phyloP scores from a whole-genome alignment of 2,113 vertebrate species.

The Onychostruthus taczanowskii region DNA sequence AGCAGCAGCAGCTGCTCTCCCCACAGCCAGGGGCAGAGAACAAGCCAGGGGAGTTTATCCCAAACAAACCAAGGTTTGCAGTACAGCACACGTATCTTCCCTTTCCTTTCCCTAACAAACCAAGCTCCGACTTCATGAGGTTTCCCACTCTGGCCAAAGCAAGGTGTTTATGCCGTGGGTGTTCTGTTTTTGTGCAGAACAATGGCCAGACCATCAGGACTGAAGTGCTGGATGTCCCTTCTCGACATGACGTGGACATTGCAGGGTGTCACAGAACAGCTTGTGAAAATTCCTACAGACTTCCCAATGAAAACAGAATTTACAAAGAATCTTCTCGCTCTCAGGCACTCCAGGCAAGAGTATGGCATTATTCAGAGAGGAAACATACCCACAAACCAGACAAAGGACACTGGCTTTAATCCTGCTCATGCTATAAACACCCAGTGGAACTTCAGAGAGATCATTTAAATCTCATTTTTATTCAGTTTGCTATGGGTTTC shows the following conservation, averaged over 20 bases:
- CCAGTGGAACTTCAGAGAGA: slow-evolving; percentile 4
- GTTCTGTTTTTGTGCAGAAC: neutral
- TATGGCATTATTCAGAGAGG: neutral
- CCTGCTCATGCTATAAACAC: slow-evolving; percentile 15
- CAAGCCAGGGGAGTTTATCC: neutral
- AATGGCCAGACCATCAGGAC: neutral
- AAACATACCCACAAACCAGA: neutral
- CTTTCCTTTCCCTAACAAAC: neutral
- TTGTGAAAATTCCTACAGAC: neutral
- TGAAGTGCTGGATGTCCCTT: neutral
- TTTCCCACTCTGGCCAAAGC: neutral
- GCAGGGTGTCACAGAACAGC: neutral
- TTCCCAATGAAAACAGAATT: neutral
- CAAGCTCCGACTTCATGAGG: neutral
- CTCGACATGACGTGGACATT: neutral
- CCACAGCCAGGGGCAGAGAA: neutral
- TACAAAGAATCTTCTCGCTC: neutral
- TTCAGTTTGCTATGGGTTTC: neutral
- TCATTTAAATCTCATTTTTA: neutral
- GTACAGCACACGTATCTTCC: neutral
- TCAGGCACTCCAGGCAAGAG: neutral
- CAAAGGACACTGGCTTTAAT: neutral
- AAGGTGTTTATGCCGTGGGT: neutral
- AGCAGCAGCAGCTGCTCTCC: neutral
- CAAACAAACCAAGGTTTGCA: neutral